These are phyloP conservation scores for Zhuqinia jingwanae DNA, from an alignment of 2,888 invertebrate genomes.

Conservation along the genomic window DNA sequence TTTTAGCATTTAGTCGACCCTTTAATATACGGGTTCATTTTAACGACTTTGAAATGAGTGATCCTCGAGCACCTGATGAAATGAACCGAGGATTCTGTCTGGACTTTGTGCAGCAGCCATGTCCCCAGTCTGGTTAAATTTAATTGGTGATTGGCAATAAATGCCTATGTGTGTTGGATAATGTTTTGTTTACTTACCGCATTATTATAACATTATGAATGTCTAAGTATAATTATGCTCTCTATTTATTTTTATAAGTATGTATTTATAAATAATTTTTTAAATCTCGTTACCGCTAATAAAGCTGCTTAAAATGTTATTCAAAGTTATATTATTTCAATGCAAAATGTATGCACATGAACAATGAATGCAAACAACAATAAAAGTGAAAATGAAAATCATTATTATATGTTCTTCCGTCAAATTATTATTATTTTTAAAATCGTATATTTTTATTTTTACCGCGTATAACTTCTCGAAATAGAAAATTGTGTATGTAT, in stretches of 20 bases:
- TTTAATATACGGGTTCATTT: slow-evolving; percentile 78
- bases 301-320: no score
- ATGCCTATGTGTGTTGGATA: neutral
- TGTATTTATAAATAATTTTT: neutral
- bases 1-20: slow-evolving; percentile 78
- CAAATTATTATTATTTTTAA: no score
- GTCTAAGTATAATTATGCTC: neutral
- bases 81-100: slow-evolving; percentile 74
- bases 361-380: no score
- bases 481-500: no score
- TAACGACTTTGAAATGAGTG: slow-evolving; percentile 79
- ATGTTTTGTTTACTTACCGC: neutral
- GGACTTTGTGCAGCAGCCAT: slow-evolving; percentile 78
- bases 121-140: slow-evolving; percentile 50
- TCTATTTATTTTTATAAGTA: neutral
- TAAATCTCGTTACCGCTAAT: neutral
- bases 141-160: neutral
- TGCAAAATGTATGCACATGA: no score
- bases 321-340: no score
- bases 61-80: slow-evolving; percentile 77
- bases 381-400: no score
- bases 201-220: neutral
- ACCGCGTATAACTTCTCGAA: no score
- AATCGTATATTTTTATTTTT: no score
- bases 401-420: no score